Evolutionary conservation across 2,797 vertebrate species (phyloP), one percentile per base, ranked within the genome.

Genomic region (Diplodus puntazzo): DNA sequence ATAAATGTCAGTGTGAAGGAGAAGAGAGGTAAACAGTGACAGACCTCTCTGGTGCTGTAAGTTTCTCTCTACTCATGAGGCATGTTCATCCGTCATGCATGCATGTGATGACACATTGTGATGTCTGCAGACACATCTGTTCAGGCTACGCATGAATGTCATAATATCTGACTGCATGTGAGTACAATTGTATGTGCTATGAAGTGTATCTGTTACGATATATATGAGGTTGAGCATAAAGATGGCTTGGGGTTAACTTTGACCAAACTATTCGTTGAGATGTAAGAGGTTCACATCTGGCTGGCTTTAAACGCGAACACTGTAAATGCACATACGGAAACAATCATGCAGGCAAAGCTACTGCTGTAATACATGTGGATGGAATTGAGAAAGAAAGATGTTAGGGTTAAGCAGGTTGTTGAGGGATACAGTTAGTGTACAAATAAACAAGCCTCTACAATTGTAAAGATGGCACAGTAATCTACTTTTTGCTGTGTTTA

Each of bases 111-210:
- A 66, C 12, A 49, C 27, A 53, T 23, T 39, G 42, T 55, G 18
- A 55, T 71, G 62, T 27, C 62, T 73, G 34, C 64, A 20, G n/a
- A 46, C 55, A 76, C 69, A 77, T 75, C 55, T 73, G 73, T 75
- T 66, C 20, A 11, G 52, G 58, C 16, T 42, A 21, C 17, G 42
- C 48, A 30, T 45, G 34, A 42, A 18, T 53, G 20, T 57, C 58
- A 49, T 60, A 8, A 43, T 54, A 57, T 69, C 21, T 62, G 25
- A 48, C 34, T 64, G 60, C 65, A 52, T 55, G 49, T 50, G 34
- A 62, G 34, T 43, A 20, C 17, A 52, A 10, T 0, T 68, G 17
- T 21, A 45, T 58, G 71, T 23, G 21, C 30, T 52, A 20, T 14
- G 27, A 7, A 42, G 21, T 30, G 30, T 42, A 43, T 49, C 42